Conservation (phyloP, 2,113 vertebrate genomes). For the Phasianus colchicus region DNA sequence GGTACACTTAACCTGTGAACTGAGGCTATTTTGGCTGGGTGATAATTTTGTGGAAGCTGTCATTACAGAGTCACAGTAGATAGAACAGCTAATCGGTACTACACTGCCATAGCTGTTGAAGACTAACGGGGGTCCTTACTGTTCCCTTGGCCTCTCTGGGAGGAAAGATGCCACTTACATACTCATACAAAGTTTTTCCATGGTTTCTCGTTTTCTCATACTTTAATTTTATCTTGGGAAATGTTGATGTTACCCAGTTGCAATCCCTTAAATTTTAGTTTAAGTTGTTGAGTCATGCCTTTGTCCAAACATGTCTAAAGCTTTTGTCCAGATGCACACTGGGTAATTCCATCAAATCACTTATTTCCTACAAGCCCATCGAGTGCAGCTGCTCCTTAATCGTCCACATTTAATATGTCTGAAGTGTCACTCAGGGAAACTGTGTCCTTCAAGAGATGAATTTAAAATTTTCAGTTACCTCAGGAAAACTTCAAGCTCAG, state of each 20-base stretch:
- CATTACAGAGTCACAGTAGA: neutral
- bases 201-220: neutral
- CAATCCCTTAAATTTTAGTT: neutral
- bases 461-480: slow-evolving; percentile 6
- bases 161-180: neutral
- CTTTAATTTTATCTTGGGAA: neutral
- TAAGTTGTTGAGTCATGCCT: neutral
- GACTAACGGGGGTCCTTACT: neutral
- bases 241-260: neutral
- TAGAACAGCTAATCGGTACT: neutral
- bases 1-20: slow-evolving; percentile 23
- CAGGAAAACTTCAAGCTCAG: slow-evolving; percentile 10
- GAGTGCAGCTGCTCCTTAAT: neutral
- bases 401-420: neutral
- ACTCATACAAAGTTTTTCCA: neutral
- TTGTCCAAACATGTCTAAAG: neutral
- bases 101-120: accelerated
- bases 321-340: neutral
- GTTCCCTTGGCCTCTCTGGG: accelerated
- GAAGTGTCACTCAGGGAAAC: neutral
- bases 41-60: slow-evolving; percentile 5
- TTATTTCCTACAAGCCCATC: neutral
- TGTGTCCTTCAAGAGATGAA: neutral
- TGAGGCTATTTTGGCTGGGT: neutral
- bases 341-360: neutral